Base-by-base conservation (phyloP, 2,888 invertebrate genomes). In the Leucoma salicis region DNA sequence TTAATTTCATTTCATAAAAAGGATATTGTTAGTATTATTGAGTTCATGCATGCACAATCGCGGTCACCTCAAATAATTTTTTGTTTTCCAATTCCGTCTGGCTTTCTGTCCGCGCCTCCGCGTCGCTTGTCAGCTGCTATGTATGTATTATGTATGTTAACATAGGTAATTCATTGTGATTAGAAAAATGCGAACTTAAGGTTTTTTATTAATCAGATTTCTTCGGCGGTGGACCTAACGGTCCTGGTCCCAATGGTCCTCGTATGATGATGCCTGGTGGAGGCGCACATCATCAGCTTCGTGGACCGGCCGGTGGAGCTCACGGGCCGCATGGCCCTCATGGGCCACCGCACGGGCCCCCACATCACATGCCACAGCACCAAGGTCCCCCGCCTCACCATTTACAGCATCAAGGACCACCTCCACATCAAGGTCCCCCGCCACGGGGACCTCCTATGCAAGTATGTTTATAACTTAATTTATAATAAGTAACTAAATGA, bases 371-470 rank as follows among this genome's bases (percentile, higher is more conserved):
- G 75, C 82, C 67, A 43, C 83, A 79, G 59, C 88, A 87, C 49
- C 86, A 85, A 61, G 87, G 88, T 15, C 90, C 82, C 3, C 83
- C 85, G 28, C 84, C 87, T 49, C 82, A 82, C 36, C 82, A 81
- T 46, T 60, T 81, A 74, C 77, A 66, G 42, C 88, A 87, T 35
- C 88, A 90, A 66, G 83, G 91, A 42, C 91, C 92, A 31, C 91
- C 92, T 36, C 92, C 90, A 54, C 90, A 90, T 64, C 86, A 92
- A 44, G 89, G 90, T 0, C 90, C 90, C 1, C 90, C 90, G 38
- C 87, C 88, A 10, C 91, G 92, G 54, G 87, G 92, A 44, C 92
- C 92, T 10, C 93, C 92, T 43, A 92, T 92, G 92, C 89, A 86
- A 77, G 88, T 86, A 57, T 36, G 41, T n/a, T n/a, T n/a, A n/a